phyloP scores from a whole-genome alignment of 2,113 vertebrate species.

The Toxotes chatareus region DNA sequence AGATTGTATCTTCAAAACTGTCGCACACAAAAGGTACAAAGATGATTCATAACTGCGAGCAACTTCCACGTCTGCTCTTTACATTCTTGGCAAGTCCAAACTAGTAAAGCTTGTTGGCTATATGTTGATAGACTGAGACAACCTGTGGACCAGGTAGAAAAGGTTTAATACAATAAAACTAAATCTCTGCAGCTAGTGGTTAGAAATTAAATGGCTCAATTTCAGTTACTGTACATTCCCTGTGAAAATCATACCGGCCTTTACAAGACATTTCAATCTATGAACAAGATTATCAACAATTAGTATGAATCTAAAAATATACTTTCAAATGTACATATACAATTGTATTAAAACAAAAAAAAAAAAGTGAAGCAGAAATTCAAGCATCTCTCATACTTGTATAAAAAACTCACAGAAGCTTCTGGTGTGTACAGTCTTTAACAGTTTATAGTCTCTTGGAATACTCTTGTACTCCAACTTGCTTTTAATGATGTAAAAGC shows the following conservation, averaged over 20 bases:
- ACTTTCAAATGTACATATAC: background rate
- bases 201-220: conserved; percentile 48
- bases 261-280: background rate
- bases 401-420: background rate
- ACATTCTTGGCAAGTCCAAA: conserved; percentile 44
- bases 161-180: conserved; percentile 37
- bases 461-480: background rate
- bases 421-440: conserved; percentile 22
- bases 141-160: conserved; percentile 14
- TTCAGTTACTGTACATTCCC: conserved; percentile 37
- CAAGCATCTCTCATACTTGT: conserved; percentile 9
- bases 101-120: background rate
- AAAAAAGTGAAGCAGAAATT: conserved; percentile 5
- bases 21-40: background rate
- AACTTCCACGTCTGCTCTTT: background rate
- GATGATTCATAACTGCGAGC: background rate
- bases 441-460: background rate
- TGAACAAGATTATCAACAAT: background rate
- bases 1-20: background rate
- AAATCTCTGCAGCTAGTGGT: conserved; percentile 26
- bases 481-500: background rate
- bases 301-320: background rate
- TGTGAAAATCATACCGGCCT: conserved; percentile 15
- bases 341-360: conserved; percentile 6
- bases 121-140: conserved; percentile 7